phyloP scores from a whole-genome alignment of 2,113 vertebrate genomes.

The Rana temporaria region DNA sequence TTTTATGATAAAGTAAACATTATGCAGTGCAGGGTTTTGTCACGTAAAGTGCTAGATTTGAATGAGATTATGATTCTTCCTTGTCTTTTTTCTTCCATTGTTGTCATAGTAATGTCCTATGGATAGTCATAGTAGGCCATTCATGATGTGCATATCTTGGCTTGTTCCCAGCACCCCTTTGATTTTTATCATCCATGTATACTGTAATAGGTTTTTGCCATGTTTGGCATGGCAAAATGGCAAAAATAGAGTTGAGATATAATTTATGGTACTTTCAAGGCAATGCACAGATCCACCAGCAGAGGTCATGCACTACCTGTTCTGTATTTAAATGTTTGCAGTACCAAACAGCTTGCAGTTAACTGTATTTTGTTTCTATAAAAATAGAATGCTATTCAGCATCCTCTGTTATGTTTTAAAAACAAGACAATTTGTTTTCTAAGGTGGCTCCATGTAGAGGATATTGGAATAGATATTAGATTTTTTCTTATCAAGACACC shows the following conservation, averaged over 20 bases:
- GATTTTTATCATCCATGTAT: not conserved
- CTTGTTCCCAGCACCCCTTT: not conserved
- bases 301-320: constrained; percentile 22
- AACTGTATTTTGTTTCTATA: not conserved
- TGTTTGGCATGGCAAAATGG: not conserved
- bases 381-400: too few species aligned
- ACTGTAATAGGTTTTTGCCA: not conserved
- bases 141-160: not conserved
- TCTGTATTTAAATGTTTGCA: not conserved
- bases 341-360: not conserved
- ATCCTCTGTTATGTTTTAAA: too few species aligned
- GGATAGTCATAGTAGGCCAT: not conserved
- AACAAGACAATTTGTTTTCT: too few species aligned
- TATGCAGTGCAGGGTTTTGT: constrained; percentile 29
- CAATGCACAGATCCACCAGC: constrained; percentile 14
- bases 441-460: too few species aligned
- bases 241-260: not conserved
- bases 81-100: not conserved
- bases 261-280: not conserved
- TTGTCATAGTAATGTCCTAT: not conserved
- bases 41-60: constrained; percentile 38
- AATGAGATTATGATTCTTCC: constrained; percentile 18
- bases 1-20: constrained; percentile 38
- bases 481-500: too few species aligned
- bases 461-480: too few species aligned